Conservation (phyloP, 2,888 invertebrate genomes). For the Chromoteleia sp. region DNA sequence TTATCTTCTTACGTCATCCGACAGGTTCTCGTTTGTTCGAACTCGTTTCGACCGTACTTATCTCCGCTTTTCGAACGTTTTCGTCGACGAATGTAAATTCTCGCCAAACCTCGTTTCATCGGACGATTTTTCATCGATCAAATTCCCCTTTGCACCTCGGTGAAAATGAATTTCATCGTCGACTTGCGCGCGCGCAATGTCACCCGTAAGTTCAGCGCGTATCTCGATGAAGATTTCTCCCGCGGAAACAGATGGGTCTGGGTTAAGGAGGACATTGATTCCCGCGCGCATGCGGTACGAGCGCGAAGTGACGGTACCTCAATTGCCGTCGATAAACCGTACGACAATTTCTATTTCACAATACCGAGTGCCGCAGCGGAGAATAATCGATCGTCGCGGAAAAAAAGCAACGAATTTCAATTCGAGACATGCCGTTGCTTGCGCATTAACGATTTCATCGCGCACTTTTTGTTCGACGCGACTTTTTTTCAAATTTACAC, state of each 20-base stretch:
- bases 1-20: constrained; percentile 27
- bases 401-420: constrained; percentile 62
- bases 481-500: too few species aligned
- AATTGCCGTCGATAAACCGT: constrained; percentile 44
- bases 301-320: constrained; percentile 37
- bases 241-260: constrained; percentile 80
- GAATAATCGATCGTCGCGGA: constrained; percentile 57
- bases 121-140: constrained; percentile 46
- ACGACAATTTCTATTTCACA: constrained; percentile 70
- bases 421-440: constrained; percentile 41
- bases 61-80: constrained; percentile 33
- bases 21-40: constrained; percentile 1
- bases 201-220: constrained; percentile 42
- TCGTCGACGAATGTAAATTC: constrained; percentile 41
- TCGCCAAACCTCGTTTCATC: constrained; percentile 22
- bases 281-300: constrained; percentile 68
- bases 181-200: constrained; percentile 36
- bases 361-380: constrained; percentile 45
- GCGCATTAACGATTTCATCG: constrained; percentile 59
- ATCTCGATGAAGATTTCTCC: constrained; percentile 59
- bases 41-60: constrained; percentile 9
- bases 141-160: constrained; percentile 57
- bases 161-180: constrained; percentile 57
- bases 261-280: constrained; percentile 80
- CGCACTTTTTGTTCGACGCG: too few species aligned